phyloP scores from a whole-genome alignment of 2,113 vertebrate species.

The Mormoops blainvillei region DNA sequence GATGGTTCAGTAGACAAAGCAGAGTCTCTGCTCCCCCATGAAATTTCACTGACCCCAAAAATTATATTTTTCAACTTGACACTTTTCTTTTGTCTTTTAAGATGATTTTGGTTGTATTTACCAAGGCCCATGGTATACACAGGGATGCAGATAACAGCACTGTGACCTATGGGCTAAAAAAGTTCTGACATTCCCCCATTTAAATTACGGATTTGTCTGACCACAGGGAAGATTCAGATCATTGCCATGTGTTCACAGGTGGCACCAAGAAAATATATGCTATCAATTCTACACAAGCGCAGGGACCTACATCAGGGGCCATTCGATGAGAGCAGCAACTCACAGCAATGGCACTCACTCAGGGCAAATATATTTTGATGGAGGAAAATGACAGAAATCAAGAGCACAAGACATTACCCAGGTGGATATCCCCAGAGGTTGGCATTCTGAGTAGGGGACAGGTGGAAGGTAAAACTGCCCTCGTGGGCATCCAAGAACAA shows the following conservation, averaged over 20 bases:
- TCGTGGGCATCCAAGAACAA: rapidly evolving
- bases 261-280: rapidly evolving
- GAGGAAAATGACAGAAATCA: background rate
- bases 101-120: background rate
- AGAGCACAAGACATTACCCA: background rate
- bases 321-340: background rate
- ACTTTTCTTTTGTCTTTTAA: background rate
- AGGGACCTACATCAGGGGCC: background rate
- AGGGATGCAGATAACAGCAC: rapidly evolving
- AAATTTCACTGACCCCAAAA: background rate
- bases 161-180: too few species aligned
- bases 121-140: background rate
- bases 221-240: background rate
- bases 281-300: background rate
- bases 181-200: too few species aligned
- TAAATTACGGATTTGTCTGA: background rate
- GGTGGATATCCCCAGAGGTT: too few species aligned
- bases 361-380: background rate
- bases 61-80: background rate
- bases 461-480: background rate
- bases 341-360: background rate
- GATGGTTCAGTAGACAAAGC: background rate
- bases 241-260: background rate
- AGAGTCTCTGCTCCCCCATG: background rate
- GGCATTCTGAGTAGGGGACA: background rate